A percentile compares a stretch with the other conserved stretches of the same genome.
These are phyloP conservation scores for Anagyrus pseudococci DNA, from an alignment of 2,888 invertebrate species.

Conservation along the genomic window DNA sequence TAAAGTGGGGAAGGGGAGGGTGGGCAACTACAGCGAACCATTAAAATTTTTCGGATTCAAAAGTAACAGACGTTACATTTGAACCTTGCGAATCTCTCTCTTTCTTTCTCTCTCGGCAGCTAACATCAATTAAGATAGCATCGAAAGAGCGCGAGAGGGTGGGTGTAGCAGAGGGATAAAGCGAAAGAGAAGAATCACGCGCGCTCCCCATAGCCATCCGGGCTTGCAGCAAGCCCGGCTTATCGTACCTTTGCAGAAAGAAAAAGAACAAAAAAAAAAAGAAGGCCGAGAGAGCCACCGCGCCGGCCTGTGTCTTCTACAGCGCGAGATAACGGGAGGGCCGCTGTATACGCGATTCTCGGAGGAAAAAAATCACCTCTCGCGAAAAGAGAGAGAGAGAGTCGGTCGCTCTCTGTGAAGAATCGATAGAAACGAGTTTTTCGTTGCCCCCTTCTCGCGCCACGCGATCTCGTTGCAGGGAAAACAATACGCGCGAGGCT, in stretches of 20 bases:
- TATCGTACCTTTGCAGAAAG: too few species aligned
- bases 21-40: too few species aligned
- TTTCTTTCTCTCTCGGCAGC: too few species aligned
- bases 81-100: not conserved
- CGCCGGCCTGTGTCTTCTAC: not conserved
- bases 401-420: too few species aligned
- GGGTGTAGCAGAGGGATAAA: too few species aligned
- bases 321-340: not conserved
- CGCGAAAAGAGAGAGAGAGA: not conserved
- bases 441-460: conserved; percentile 1
- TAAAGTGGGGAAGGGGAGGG: too few species aligned
- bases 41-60: too few species aligned
- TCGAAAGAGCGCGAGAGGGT: not conserved
- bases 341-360: too few species aligned
- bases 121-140: conserved; percentile 12
- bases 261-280: too few species aligned
- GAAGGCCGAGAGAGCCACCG: not conserved
- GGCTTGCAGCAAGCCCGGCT: too few species aligned
- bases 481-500: conserved; percentile 1
- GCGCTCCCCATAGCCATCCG: not conserved
- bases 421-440: conserved; percentile 31
- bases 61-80: too few species aligned
- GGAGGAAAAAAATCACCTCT: not conserved
- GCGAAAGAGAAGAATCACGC: not conserved
- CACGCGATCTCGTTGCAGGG: not conserved